Conservation (phyloP, 2,888 invertebrate species). For the Microdon myrmicae region DNA sequence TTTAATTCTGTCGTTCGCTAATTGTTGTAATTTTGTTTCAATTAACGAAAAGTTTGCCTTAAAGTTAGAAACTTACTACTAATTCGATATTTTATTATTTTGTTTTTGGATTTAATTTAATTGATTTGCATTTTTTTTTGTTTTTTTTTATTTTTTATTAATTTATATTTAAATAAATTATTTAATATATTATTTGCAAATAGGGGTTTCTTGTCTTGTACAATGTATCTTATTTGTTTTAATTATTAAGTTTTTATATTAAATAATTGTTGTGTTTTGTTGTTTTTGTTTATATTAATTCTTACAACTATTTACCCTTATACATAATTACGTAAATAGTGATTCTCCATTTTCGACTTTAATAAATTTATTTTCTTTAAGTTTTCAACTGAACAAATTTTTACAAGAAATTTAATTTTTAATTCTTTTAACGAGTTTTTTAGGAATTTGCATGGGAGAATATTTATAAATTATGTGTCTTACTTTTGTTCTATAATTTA, state of each 20-base stretch:
- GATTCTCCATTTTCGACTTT: conserved; percentile 12
- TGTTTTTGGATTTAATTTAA: conserved; percentile 11
- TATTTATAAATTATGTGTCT: conserved; percentile 35
- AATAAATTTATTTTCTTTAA: conserved; percentile 3
- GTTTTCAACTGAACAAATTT: conserved; percentile 28
- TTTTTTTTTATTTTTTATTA: conserved; percentile 8
- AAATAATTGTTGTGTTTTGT: conserved; percentile 42
- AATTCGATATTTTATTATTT: conserved; percentile 37
- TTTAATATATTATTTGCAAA: conserved; percentile 34
- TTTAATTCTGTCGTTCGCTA: conserved; percentile 23
- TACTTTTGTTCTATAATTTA: conserved; percentile 26
- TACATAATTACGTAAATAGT: too few relatives aligned
- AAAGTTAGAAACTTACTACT: conserved; percentile 29
- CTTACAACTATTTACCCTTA: conserved; percentile 36
- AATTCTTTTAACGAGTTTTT: conserved; percentile 19
- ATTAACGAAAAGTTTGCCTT: conserved; percentile 25
- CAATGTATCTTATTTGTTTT: conserved; percentile 8
- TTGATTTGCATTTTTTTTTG: not conserved
- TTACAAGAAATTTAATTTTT: conserved; percentile 12
- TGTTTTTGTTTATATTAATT: conserved; percentile 33
- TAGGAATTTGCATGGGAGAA: conserved; percentile 42
- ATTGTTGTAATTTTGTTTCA: conserved; percentile 10
- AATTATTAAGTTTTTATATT: conserved; percentile 44
- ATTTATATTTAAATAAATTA: conserved; percentile 37
- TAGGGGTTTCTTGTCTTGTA: conserved; percentile 14